Conservation (phyloP, 2,113 vertebrate genomes). For the Tragulus kanchil region DNA sequence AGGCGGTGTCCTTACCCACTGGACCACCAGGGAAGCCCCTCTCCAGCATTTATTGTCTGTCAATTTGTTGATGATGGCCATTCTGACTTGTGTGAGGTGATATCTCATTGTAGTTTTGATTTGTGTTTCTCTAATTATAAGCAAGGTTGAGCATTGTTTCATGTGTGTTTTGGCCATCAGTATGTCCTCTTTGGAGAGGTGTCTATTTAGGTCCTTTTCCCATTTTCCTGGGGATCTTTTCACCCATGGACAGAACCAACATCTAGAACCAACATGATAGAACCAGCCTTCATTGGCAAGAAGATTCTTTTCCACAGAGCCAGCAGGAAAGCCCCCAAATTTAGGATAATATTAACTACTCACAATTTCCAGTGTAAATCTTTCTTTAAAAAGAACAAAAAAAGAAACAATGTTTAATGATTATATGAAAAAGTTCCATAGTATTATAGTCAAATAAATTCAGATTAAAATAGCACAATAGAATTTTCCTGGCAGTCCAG, state of each 20-base stretch:
- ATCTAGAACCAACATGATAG: too few relatives aligned
- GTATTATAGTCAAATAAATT: slow-evolving; percentile 13
- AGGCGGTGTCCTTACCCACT: too few relatives aligned
- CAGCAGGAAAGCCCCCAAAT: not conserved
- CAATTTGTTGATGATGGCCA: too few relatives aligned
- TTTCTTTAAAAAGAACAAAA: not conserved
- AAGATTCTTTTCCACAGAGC: not conserved
- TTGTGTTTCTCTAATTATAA: too few relatives aligned
- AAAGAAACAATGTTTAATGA: not conserved
- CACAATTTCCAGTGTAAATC: not conserved
- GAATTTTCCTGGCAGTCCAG: not conserved
- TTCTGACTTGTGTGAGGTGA: too few relatives aligned
- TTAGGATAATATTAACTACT: not conserved
- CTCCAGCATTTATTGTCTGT: too few relatives aligned
- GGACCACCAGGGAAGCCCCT: too few relatives aligned
- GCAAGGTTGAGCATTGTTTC: too few relatives aligned
- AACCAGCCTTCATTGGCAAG: not conserved
- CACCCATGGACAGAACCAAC: not conserved
- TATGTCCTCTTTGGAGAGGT: too few relatives aligned
- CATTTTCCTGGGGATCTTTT: not conserved
- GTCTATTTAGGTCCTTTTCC: too few relatives aligned
- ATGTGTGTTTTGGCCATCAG: too few relatives aligned
- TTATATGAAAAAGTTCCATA: not conserved
- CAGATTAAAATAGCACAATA: not conserved
- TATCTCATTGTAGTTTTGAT: too few relatives aligned